These are phyloP conservation scores for Microcebus griseorufus DNA, from an alignment of 2,113 vertebrate genomes.

Conservation along the genomic window DNA sequence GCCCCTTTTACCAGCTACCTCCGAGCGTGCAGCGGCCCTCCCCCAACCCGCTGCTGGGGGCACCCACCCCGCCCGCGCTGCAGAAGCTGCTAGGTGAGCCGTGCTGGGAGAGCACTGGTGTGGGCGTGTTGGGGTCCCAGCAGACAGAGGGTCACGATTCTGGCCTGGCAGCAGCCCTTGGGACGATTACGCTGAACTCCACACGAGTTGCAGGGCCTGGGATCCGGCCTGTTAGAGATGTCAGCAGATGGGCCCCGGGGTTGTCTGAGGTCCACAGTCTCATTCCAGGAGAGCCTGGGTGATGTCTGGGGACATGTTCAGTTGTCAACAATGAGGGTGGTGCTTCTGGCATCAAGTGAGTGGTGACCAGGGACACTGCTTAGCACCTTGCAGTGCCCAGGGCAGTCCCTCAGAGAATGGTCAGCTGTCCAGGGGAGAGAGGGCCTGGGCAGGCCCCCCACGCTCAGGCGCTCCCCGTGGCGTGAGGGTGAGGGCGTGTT, in stretches of 20 bases:
- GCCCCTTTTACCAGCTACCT: slow-evolving; percentile 98
- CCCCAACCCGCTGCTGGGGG: slow-evolving; percentile 92
- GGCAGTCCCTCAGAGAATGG: accelerated
- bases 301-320: background rate
- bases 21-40: slow-evolving; percentile 95
- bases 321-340: background rate
- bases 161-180: background rate
- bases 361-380: background rate
- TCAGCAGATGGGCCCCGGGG: accelerated
- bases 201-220: background rate
- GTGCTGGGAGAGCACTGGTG: accelerated
- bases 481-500: too few species aligned
- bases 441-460: too few species aligned
- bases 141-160: background rate
- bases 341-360: background rate
- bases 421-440: accelerated
- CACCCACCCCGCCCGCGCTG: slow-evolving; percentile 94
- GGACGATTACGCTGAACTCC: accelerated
- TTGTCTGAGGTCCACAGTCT: background rate
- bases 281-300: too few species aligned
- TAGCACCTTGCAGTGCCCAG: accelerated
- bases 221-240: background rate
- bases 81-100: slow-evolving; percentile 95
- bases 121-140: background rate
- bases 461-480: too few species aligned